Evolutionary conservation across 2,888 invertebrate genomes (phyloP).

Genomic region (Ophioninae sp.): DNA sequence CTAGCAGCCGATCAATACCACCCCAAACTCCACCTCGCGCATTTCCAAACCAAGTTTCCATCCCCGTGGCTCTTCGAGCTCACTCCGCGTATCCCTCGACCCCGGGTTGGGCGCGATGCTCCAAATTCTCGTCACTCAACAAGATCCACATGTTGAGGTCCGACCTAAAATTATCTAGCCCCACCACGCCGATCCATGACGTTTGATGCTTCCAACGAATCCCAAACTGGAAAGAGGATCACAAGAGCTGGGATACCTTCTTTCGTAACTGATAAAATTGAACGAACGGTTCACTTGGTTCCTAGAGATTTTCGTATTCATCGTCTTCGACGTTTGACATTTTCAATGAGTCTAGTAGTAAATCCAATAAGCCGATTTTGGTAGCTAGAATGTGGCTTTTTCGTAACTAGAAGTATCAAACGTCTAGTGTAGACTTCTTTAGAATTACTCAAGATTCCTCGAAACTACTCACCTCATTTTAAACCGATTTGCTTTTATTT

Average conservation of each 20-base stretch:
- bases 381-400: background rate
- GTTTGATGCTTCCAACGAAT: background rate
- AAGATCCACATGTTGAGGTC: background rate
- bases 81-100: constrained; percentile 19
- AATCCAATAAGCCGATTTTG: background rate
- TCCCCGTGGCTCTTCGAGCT: constrained; percentile 45
- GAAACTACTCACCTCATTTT: background rate
- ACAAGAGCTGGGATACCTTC: background rate
- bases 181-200: background rate
- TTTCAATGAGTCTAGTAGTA: too few species aligned
- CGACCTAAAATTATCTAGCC: background rate
- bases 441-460: background rate
- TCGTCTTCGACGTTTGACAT: too few species aligned
- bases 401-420: background rate
- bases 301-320: too few species aligned
- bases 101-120: constrained; percentile 7
- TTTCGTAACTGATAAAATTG: background rate
- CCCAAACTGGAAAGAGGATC: background rate
- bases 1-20: constrained; percentile 76
- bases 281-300: background rate
- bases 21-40: constrained; percentile 76
- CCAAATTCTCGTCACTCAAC: background rate
- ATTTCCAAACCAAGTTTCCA: constrained; percentile 76
- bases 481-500: background rate
- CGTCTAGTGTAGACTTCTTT: background rate